These are phyloP conservation scores for Philotrypesis tridentata DNA, from an alignment of 1,140 invertebrate genomes.

Conservation along the genomic window DNA sequence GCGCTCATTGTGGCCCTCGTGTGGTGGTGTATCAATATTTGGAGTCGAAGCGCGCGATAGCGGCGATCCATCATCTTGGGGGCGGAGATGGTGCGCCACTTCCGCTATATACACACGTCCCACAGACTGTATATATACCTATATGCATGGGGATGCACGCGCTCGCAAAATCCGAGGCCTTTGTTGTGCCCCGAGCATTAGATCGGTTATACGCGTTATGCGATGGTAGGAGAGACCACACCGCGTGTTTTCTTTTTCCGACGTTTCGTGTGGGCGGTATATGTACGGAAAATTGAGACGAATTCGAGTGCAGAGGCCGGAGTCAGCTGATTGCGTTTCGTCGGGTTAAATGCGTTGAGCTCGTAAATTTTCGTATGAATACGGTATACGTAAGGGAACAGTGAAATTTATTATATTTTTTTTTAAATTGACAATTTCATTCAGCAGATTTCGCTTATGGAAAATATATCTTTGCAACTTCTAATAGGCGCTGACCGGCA, in stretches of 20 bases:
- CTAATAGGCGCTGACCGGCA: background rate
- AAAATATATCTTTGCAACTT: too few relatives aligned
- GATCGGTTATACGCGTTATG: background rate
- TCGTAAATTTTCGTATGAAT: too few relatives aligned
- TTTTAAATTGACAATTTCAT: background rate
- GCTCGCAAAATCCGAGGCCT: background rate
- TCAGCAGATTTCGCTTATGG: too few relatives aligned
- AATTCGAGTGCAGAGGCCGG: too few relatives aligned
- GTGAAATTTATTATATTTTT: too few relatives aligned
- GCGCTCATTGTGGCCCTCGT: background rate
- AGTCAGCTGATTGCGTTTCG: too few relatives aligned
- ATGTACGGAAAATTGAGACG: background rate
- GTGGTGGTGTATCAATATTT: conserved; percentile 44
- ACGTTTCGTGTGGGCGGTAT: background rate
- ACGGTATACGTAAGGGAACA: too few relatives aligned
- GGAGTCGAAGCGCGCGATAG: conserved; percentile 30
- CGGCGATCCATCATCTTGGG: conserved; percentile 34
- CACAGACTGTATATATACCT: background rate
- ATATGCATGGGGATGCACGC: background rate
- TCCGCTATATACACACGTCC: background rate
- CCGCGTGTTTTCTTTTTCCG: background rate
- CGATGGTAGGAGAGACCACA: conserved; percentile 13
- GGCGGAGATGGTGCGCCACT: background rate
- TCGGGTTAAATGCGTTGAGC: too few relatives aligned
- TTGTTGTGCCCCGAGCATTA: background rate